phyloP scores from a whole-genome alignment of 2,797 vertebrate species.

The Nannoperca australis region DNA sequence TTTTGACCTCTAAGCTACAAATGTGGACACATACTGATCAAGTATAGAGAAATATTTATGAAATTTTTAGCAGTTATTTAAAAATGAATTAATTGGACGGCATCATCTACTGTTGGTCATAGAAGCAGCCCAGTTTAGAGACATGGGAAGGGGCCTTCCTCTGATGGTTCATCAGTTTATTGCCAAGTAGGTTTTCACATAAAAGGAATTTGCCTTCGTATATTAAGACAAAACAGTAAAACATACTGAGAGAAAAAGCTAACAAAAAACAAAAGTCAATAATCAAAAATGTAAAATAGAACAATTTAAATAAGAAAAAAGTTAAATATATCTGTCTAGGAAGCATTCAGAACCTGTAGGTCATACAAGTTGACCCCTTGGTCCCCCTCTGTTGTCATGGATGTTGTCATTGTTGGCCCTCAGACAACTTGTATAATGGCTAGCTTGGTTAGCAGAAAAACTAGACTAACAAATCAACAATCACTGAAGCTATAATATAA shows the following conservation, averaged over 20 bases:
- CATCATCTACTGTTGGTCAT: neutral
- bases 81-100: neutral
- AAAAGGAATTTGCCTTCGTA: no score
- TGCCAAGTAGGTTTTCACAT: no score
- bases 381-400: neutral
- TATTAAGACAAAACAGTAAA: no score
- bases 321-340: no score
- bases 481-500: neutral
- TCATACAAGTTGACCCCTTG: no score
- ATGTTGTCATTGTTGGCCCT: neutral
- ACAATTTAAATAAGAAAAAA: no score
- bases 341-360: no score
- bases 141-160: neutral
- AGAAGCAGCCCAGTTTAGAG: neutral
- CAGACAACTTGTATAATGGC: neutral
- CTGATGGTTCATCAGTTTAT: neutral
- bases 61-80: neutral
- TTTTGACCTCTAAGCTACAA: no score
- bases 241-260: no score
- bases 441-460: neutral
- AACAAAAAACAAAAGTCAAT: no score
- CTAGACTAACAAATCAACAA: neutral
- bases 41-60: neutral
- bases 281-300: no score
- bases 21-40: neutral